These are phyloP conservation scores for Stratiomys singularior DNA, from an alignment of 2,888 invertebrate genomes.

Conservation along the genomic window DNA sequence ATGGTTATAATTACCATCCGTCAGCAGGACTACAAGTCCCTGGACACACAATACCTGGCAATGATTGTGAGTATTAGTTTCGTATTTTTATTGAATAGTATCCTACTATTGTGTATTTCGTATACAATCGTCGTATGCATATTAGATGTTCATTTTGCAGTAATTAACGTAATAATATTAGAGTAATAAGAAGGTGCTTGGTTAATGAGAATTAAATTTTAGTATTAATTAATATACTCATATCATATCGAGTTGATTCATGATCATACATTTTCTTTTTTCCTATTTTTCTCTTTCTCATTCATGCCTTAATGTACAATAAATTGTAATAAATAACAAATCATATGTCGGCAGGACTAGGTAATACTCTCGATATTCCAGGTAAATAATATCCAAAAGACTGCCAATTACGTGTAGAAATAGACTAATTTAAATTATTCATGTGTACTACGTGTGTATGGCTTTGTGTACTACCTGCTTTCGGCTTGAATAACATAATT, in stretches of 20 bases:
- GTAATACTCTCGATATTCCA: conserved; percentile 53
- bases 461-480: conserved; percentile 7
- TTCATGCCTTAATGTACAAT: conserved; percentile 47
- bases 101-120: neutral
- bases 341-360: conserved; percentile 53
- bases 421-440: neutral
- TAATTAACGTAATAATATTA: conserved; percentile 24
- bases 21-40: conserved; percentile 74
- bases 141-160: conserved; percentile 14
- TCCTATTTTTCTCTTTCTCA: conserved; percentile 48
- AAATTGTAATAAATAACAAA: conserved; percentile 17
- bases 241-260: conserved; percentile 18
- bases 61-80: conserved; percentile 75
- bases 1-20: conserved; percentile 86
- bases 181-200: conserved; percentile 4
- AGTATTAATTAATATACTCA: neutral
- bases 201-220: neutral
- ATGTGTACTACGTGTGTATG: neutral
- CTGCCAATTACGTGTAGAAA: too few species aligned
- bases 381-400: conserved; percentile 50
- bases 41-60: conserved; percentile 77
- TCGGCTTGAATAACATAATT: neutral
- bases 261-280: conserved; percentile 39
- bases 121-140: neutral
- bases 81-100: neutral